Evolutionary conservation across 2,888 invertebrate genomes (phyloP), one percentile per base, ranked within the genome.

Genomic region (Drosophila suboccidentalis): DNA sequence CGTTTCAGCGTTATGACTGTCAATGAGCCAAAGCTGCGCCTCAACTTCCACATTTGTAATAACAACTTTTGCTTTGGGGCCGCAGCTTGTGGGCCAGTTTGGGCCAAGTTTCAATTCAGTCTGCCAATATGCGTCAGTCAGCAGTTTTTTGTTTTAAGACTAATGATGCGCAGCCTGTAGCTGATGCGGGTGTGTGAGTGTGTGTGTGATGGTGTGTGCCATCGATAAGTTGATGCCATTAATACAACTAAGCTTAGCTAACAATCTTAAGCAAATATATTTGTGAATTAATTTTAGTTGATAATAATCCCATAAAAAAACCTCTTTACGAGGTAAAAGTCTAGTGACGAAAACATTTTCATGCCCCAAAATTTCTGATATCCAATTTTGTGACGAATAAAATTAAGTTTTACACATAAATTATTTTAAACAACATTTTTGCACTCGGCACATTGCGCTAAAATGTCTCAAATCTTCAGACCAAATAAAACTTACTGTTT

Each of bases 1-100:
- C 86, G 75, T 71, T 70, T 83, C 86, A 84, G 87, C 84, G 80
- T 87, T 88, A 87, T 88, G 86, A 87, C 88, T 87, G 82, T 82
- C 88, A 87, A 87, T 87, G 86, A 87, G 88, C 67, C 86, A 63
- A 65, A 65, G 82, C 71, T 51, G 61, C 50, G 74, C 80, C 79
- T 65, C 84, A 85, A 72, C 85, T 83, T 75, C 66, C 62, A 68
- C 67, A 70, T 64, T 32, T n/a, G 36, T 75, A 67, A 55, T 68
- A 68, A 50, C 54, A 70, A 46, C 43, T 69, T 41, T 43, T 41
- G 49, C n/a, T 43, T 36, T 46, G 22, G 15, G 32, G 43, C 53
- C 41, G 34, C 41, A n/a, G 54, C 50, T 60, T 55, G 50, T 51
- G 57, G 43, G 36, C 51, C 36, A 44, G 19, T 41, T 58, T 41